Conservation (phyloP, 1,140 invertebrate species). For the Gryon sp. region DNA sequence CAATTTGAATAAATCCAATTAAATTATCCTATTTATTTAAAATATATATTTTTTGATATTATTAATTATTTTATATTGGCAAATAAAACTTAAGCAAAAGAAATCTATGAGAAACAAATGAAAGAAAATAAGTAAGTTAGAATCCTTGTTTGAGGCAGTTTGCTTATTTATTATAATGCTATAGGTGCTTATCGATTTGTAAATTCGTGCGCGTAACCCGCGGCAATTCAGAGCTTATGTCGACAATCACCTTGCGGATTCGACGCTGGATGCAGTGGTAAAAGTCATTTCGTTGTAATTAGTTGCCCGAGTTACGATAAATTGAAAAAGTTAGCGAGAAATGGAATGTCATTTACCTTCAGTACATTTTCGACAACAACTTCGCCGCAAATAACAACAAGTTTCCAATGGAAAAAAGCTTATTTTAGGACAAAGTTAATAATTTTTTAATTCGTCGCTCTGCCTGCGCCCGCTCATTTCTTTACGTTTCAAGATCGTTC, state of each 20-base stretch:
- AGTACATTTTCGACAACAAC: conserved; percentile 60
- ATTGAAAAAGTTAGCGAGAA: conserved; percentile 78
- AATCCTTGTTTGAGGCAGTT: no score
- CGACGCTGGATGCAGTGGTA: conserved; percentile 40
- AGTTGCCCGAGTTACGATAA: conserved; percentile 75
- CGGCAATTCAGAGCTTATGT: conserved; percentile 63
- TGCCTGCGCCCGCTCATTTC: neutral
- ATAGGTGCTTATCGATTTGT: conserved; percentile 54
- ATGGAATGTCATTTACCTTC: conserved; percentile 75
- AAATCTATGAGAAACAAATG: conserved; percentile 11
- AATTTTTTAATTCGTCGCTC: conserved; percentile 31
- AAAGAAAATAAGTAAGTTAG: conserved; percentile 17
- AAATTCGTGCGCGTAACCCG: conserved; percentile 51
- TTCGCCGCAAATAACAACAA: conserved; percentile 57
- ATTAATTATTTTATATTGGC: no score
- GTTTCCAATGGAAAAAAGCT: conserved; percentile 40
- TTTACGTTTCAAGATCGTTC: neutral
- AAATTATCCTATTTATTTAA: no score
- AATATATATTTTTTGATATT: no score
- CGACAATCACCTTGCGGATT: conserved; percentile 56
- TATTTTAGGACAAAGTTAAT: conserved; percentile 21
- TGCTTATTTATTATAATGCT: conserved; percentile 36
- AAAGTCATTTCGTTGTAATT: conserved; percentile 77
- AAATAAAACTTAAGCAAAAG: no score
- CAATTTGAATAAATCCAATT: no score